phyloP scores from a whole-genome alignment of 2,888 invertebrate species.

The Drosophila cognata region DNA sequence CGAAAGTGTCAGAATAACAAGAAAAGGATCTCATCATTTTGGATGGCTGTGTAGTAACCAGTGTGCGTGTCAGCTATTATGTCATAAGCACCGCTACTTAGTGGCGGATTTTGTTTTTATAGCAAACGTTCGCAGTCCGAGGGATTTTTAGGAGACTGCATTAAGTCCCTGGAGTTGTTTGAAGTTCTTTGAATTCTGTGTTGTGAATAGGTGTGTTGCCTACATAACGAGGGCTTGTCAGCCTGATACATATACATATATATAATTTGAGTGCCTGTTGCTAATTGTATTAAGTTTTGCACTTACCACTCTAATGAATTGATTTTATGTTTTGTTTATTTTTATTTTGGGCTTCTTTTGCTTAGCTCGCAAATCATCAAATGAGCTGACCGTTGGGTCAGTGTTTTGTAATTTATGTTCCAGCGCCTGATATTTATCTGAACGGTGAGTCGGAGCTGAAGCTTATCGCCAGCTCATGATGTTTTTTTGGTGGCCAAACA shows the following conservation, averaged over 20 bases:
- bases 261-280: constrained; percentile 21
- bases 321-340: constrained; percentile 41
- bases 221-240: constrained; percentile 52
- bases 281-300: constrained; percentile 72
- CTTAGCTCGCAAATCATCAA: constrained; percentile 29
- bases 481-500: constrained; percentile 22
- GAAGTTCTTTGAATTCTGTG: constrained; percentile 67
- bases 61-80: constrained; percentile 70
- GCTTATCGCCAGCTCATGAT: constrained; percentile 61
- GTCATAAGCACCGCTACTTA: constrained; percentile 76
- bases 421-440: constrained; percentile 61
- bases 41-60: constrained; percentile 21
- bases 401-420: constrained; percentile 65
- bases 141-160: constrained; percentile 12
- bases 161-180: constrained; percentile 49
- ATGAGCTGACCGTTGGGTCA: constrained; percentile 10
- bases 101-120: constrained; percentile 75
- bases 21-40: not conserved
- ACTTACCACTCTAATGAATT: constrained; percentile 72
- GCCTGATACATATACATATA: not conserved
- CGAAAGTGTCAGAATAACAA: not conserved
- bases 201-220: constrained; percentile 45
- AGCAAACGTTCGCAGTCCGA: constrained; percentile 29
- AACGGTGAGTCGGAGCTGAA: constrained; percentile 22
- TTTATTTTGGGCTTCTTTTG: not conserved